Evolutionary conservation across 1,140 invertebrate genomes (phyloP).

Genomic region (Drosophila kanapiae): DNA sequence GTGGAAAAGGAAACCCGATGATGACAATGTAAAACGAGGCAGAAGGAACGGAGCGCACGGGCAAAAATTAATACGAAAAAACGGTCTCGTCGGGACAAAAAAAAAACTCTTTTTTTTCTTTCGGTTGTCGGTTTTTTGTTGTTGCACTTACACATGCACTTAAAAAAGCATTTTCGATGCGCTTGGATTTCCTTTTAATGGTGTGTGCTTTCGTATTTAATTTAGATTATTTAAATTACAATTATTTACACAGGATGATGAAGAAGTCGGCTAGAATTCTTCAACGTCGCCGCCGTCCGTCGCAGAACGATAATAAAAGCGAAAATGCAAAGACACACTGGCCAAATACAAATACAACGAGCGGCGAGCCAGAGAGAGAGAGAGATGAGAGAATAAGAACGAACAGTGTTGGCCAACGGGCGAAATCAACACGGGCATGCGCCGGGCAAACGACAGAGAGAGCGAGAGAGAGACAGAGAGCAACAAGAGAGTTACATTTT

Average conservation of each 20-base stretch:
- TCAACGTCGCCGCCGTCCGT: conserved; percentile 69
- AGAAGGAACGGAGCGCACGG: conserved; percentile 35
- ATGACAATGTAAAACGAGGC: conserved; percentile 72
- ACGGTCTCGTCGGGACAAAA: conserved; percentile 47
- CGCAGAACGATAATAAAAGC: conserved; percentile 83
- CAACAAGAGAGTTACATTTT: conserved; percentile 12
- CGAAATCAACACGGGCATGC: conserved; percentile 32
- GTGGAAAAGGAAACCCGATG: conserved; percentile 67
- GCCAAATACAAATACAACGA: conserved; percentile 45
- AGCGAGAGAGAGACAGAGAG: conserved; percentile 7
- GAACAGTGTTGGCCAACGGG: conserved; percentile 40
- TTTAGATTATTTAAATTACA: conserved; percentile 81
- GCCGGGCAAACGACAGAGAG: conserved; percentile 16
- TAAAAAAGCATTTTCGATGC: conserved; percentile 68
- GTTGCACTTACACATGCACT: conserved; percentile 75
- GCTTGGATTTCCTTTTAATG: conserved; percentile 51
- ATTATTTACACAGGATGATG: conserved; percentile 83
- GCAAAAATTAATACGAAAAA: conserved; percentile 36
- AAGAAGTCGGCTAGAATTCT: conserved; percentile 78
- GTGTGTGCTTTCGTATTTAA: conserved; percentile 72
- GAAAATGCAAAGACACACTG: conserved; percentile 73
- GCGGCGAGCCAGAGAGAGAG: background rate
- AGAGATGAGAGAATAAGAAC: conserved; percentile 40
- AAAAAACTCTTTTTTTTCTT: conserved; percentile 42
- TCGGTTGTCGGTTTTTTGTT: conserved; percentile 28